These are phyloP conservation scores for Dinoponera quadriceps DNA, from an alignment of 1,140 invertebrate species.

Conservation along the genomic window DNA sequence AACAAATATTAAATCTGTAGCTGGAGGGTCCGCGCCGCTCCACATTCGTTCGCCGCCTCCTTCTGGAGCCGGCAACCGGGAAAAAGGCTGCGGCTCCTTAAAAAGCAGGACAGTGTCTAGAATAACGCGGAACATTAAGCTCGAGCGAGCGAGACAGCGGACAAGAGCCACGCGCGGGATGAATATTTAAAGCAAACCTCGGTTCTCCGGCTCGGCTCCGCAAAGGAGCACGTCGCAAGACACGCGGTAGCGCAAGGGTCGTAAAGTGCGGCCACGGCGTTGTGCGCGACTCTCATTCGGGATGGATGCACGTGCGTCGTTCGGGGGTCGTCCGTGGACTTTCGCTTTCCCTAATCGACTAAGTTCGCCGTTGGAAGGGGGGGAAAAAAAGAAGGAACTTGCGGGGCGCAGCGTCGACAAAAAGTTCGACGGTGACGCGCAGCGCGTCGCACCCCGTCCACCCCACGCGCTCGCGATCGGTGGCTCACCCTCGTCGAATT, in stretches of 20 bases:
- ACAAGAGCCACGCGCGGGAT: slow-evolving; percentile 69
- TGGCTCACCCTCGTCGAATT: slow-evolving; percentile 63
- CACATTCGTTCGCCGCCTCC: slow-evolving; percentile 14
- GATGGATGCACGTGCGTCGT: slow-evolving; percentile 23
- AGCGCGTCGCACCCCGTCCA: too few species aligned
- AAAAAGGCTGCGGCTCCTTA: slow-evolving; percentile 66
- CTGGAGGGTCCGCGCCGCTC: slow-evolving; percentile 42
- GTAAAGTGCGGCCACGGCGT: slow-evolving; percentile 35
- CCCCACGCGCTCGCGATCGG: background rate
- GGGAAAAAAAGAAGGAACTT: background rate
- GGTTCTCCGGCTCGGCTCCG: slow-evolving; percentile 42
- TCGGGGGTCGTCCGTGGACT: slow-evolving; percentile 9
- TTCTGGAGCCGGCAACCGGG: background rate
- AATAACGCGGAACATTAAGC: slow-evolving; percentile 77
- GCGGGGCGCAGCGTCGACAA: background rate
- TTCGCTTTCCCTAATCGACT: slow-evolving; percentile 59
- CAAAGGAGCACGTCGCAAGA: slow-evolving; percentile 65
- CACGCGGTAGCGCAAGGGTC: slow-evolving; percentile 55
- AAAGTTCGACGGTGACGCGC: slow-evolving; percentile 42
- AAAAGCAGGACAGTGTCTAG: slow-evolving; percentile 76
- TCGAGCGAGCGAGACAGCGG: slow-evolving; percentile 45
- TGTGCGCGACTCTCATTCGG: slow-evolving; percentile 57
- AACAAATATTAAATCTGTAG: slow-evolving; percentile 75
- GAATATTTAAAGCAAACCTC: slow-evolving; percentile 79
- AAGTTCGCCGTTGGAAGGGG: slow-evolving; percentile 16